Conservation (phyloP, 2,888 invertebrate genomes). For the Carterocephalus palaemon region DNA sequence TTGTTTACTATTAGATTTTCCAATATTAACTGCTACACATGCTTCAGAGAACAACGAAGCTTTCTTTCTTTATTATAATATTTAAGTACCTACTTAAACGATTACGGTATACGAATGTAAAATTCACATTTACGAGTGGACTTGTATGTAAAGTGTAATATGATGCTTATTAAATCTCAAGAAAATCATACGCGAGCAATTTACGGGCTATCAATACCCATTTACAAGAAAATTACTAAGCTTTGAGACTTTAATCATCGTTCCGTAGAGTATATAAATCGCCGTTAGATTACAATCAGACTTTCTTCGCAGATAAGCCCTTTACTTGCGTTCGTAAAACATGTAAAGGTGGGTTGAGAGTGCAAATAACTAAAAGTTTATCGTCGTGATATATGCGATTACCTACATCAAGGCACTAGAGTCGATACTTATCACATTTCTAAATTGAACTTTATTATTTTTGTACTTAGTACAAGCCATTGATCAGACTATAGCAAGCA, state of each 20-base stretch:
- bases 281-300: conserved; percentile 27
- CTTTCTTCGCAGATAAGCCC: conserved; percentile 26
- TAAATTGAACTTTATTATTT: conserved; percentile 47
- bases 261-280: conserved; percentile 12
- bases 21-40: too few species aligned
- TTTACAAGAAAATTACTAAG: conserved; percentile 12
- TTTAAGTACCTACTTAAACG: too few species aligned
- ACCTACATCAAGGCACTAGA: conserved; percentile 37
- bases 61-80: too few species aligned
- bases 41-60: too few species aligned
- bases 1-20: too few species aligned
- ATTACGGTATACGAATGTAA: too few species aligned
- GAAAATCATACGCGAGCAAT: conserved; percentile 14
- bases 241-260: conserved; percentile 16
- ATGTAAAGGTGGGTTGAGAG: conserved; percentile 14
- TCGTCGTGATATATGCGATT: conserved; percentile 46
- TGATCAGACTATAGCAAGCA: too few species aligned
- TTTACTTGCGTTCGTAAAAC: conserved; percentile 26
- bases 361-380: conserved; percentile 35
- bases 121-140: too few species aligned
- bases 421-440: conserved; percentile 32
- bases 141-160: conserved; percentile 1
- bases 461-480: too few species aligned
- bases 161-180: conserved; percentile 1
- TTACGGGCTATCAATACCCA: conserved; percentile 7